A percentile compares a stretch with the other conserved stretches of the same genome.
phyloP scores from a whole-genome alignment of 2,113 vertebrate species.

The Okapia johnstoni region DNA sequence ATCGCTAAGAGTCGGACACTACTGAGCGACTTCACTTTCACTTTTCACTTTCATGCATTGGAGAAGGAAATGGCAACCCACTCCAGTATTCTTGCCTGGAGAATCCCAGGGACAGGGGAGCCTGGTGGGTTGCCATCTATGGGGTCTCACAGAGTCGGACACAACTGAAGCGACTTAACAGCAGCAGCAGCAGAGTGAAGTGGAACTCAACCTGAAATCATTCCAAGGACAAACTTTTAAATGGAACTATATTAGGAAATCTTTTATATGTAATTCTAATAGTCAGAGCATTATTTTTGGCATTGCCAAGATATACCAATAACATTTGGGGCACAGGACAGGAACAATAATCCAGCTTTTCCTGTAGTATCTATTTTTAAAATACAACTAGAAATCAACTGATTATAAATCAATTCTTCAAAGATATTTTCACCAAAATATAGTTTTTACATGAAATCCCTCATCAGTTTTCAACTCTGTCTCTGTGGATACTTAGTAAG shows the following conservation, averaged over 20 bases:
- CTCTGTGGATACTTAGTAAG: neutral
- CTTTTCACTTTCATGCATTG: no score
- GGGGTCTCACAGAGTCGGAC: no score
- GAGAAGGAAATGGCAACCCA: no score
- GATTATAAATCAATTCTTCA: neutral
- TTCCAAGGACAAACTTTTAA: neutral
- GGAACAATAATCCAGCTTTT: neutral
- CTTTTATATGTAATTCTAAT: neutral
- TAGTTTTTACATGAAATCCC: neutral
- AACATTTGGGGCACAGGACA: neutral
- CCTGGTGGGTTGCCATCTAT: no score
- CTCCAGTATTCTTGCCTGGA: no score
- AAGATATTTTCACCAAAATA: neutral
- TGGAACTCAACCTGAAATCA: neutral
- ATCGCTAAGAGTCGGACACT: no score
- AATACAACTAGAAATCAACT: neutral
- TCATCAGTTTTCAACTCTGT: neutral
- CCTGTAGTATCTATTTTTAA: neutral
- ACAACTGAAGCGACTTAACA: no score
- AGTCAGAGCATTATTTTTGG: neutral
- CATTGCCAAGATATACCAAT: neutral
- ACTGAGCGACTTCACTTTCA: no score
- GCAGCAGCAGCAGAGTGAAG: no score
- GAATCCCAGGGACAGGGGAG: no score
- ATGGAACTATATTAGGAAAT: neutral